Evolutionary conservation across 1,140 invertebrate genomes (phyloP).

Genomic region (Penaeus japonicus): DNA sequence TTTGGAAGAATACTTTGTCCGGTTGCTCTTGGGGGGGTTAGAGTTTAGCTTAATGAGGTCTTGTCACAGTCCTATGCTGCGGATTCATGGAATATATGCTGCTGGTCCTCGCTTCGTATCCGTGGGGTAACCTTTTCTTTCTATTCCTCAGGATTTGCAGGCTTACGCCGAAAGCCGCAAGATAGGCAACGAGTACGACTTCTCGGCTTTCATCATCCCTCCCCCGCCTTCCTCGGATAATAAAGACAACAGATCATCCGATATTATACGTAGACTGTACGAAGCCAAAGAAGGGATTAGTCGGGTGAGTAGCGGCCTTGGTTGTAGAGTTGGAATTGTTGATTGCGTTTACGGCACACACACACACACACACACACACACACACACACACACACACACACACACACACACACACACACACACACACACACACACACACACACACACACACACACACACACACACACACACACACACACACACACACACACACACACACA

Average conservation of each 20-base stretch:
- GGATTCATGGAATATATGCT: neutral
- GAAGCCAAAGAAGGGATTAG: slow-evolving; percentile 58
- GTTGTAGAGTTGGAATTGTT: no score
- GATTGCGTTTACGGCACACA: neutral
- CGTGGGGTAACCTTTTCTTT: neutral
- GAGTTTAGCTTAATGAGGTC: neutral
- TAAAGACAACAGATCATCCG: slow-evolving; percentile 55
- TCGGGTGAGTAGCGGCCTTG: slow-evolving; percentile 27
- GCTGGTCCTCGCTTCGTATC: slow-evolving; percentile 60
- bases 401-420: neutral
- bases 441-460: neutral
- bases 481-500: no score
- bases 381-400: neutral
- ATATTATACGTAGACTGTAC: slow-evolving; percentile 50
- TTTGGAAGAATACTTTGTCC: no score
- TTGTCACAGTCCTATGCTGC: neutral
- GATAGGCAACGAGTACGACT: slow-evolving; percentile 47
- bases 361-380: neutral
- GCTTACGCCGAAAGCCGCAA: slow-evolving; percentile 28
- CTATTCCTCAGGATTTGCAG: slow-evolving; percentile 27
- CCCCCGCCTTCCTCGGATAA: slow-evolving; percentile 37
- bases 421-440: neutral
- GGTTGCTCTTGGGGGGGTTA: no score
- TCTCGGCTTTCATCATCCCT: slow-evolving; percentile 55
- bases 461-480: no score